Percentiles rank a stretch among this genome's conserved stretches.
phyloP scores from a whole-genome alignment of 2,113 vertebrate species.

The Elaphurus davidianus region DNA sequence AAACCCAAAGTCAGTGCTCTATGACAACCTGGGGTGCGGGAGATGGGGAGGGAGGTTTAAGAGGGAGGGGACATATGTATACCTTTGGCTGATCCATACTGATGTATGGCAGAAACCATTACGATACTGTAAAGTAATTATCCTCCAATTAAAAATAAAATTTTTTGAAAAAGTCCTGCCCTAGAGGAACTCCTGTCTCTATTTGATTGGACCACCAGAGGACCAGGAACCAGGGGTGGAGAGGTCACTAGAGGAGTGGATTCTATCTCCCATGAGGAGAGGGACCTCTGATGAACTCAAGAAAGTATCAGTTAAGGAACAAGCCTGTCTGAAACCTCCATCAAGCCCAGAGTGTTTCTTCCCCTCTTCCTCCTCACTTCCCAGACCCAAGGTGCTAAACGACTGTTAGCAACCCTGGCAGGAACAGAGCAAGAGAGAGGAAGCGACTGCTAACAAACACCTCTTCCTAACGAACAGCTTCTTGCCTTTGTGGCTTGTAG shows the following conservation, averaged over 20 bases:
- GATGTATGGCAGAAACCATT: background rate
- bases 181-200: background rate
- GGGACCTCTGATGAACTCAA: background rate
- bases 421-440: background rate
- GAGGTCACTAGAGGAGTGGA: background rate
- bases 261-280: background rate
- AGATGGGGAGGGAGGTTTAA: background rate
- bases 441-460: background rate
- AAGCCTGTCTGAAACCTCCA: background rate
- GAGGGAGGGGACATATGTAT: background rate
- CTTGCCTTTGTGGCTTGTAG: background rate
- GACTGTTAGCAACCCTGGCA: background rate
- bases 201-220: background rate
- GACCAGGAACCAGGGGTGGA: background rate
- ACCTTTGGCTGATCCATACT: background rate
- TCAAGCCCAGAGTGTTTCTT: background rate
- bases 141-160: background rate
- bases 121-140: background rate
- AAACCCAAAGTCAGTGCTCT: background rate
- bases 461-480: background rate
- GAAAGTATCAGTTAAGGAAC: background rate
- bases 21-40: background rate
- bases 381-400: background rate
- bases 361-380: background rate
- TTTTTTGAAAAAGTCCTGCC: background rate